Base-by-base conservation (phyloP, 2,888 invertebrate genomes). In the Lasioglossum zephyrum region DNA sequence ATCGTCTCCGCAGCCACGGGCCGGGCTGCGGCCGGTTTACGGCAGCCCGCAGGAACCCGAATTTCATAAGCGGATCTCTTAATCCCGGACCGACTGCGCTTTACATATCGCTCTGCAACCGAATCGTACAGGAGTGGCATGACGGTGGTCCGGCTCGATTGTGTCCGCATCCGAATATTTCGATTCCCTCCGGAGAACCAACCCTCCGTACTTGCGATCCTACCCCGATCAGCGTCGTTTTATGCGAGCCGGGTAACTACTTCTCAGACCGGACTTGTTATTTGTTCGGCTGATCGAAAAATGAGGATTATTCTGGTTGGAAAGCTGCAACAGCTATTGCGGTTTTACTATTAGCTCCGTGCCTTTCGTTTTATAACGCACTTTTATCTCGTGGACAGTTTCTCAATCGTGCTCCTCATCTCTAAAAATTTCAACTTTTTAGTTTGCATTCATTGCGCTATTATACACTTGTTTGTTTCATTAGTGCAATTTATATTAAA, bases 11-110 rank as follows among this genome's bases (percentile, higher is more conserved):
- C 82, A 36, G 73, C 70, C 63, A 53, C 74, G 73, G 22, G 57
- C 9, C n/a, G n/a, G 44, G 57, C 85, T 66, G 80, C 81, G 78
- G 77, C 57, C 77, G 76, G 69, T 86, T 86, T 84, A 86, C 87
- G 53, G 49, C 81, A 76, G 60, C 80, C 77, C 77, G 63, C 41
- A 49, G 73, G 16, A 69, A 81, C 77, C 63, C 85, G 77, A 87
- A 87, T 88, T 91, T 90, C 88, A 90, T 90, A 91, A 89, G 81
- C 85, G 84, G 74, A 89, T 88, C 86, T 90, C 89, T 89, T 89
- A 89, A 90, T 89, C 88, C 91, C 47, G 86, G 85, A 80, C 77
- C 72, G 81, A 77, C 36, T 60, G 49, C 77, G 79, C 85, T 88
- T 87, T 81, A 82, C 88, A 86, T 90, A 88, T 87, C 90, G 73